Percentiles rank a stretch among this genome's conserved stretches.
These are phyloP conservation scores for Hycleus phaleratus DNA, from an alignment of 1,140 invertebrate species.

Conservation along the genomic window DNA sequence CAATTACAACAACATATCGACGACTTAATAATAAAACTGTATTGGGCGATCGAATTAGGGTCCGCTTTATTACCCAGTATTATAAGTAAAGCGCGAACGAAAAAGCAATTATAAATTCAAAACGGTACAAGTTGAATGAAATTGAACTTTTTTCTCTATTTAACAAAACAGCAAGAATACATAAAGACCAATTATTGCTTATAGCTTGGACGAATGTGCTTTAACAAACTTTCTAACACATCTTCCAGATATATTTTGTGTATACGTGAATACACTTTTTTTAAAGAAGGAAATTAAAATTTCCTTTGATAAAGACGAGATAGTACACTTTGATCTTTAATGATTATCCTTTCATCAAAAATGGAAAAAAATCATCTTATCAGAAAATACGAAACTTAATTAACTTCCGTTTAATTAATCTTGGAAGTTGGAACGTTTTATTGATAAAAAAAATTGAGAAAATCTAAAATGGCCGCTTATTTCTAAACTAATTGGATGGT, in stretches of 20 bases:
- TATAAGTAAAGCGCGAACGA: too few relatives aligned
- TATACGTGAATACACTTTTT: background rate
- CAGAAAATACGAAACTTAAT: slow-evolving; percentile 6
- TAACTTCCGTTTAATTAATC: slow-evolving; percentile 5
- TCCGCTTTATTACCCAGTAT: too few relatives aligned
- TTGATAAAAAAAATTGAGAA: too few relatives aligned
- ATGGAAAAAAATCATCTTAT: slow-evolving; percentile 8
- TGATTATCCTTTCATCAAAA: slow-evolving; percentile 15
- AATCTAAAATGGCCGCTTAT: too few relatives aligned
- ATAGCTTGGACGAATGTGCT: background rate
- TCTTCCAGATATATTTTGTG: slow-evolving; percentile 1
- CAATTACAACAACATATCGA: too few relatives aligned
- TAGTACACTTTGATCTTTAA: slow-evolving; percentile 6
- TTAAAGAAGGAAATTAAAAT: slow-evolving; percentile 12
- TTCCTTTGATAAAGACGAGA: slow-evolving; percentile 9
- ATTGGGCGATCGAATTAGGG: too few relatives aligned
- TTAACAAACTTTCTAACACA: slow-evolving; percentile 14
- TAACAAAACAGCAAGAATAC: background rate
- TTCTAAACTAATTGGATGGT: too few relatives aligned
- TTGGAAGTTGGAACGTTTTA: too few relatives aligned
- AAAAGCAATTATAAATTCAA: too few relatives aligned
- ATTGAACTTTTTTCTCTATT: too few relatives aligned
- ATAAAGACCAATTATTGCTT: slow-evolving; percentile 8
- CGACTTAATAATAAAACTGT: too few relatives aligned
- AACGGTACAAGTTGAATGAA: too few relatives aligned